Base-by-base conservation (phyloP, 2,888 invertebrate species). In the Auanema sp. region DNA sequence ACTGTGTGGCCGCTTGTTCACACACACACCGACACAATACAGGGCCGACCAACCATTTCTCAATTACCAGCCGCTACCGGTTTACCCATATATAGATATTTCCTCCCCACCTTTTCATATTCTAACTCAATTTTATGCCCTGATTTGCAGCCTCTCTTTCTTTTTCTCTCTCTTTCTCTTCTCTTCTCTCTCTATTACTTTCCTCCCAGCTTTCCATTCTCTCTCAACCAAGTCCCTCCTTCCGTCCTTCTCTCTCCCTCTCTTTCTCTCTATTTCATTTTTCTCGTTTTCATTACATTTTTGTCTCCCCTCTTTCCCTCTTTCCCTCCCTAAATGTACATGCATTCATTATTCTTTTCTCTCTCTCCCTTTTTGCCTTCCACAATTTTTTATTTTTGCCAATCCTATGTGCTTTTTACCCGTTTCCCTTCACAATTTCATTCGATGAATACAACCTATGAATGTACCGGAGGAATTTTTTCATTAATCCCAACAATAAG, bases 331-430 rank as follows among this genome's bases (percentile, higher is more conserved):
- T 52, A 47, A 21, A 56, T 43, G 18, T 56, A 23, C n/a, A 41
- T 41, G 57, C 42, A 40, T 16, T 23, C 57, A 14, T 18, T 21
- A n/a, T 43, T 44, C 23, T 18, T 14, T 4, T 42, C 42, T 43
- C 47, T 52, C 47, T 49, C 59, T 58, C 44, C 24, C 41, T n/a
- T 23, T 52, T 47, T 40, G 49, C 49, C 59, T 52, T 52, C 49
- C 42, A 59, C 59, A 51, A 43, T 59, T 42, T 53, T 52, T 59
- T 33, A 23, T 21, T 49, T 40, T 16, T 41, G 25, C 23, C 21
- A 18, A n/a, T 24, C 54, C 41, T 21, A 41, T 44, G 43, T 54
- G 25, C 23, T 49, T 42, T 40, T 21, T 24, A 23, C 24, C 53
- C n/a, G 10, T 25, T 42, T 24, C 16, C 52, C 42, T 18, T 51